Conservation (phyloP, 2,888 invertebrate genomes). For the Electrophaes corylata region DNA sequence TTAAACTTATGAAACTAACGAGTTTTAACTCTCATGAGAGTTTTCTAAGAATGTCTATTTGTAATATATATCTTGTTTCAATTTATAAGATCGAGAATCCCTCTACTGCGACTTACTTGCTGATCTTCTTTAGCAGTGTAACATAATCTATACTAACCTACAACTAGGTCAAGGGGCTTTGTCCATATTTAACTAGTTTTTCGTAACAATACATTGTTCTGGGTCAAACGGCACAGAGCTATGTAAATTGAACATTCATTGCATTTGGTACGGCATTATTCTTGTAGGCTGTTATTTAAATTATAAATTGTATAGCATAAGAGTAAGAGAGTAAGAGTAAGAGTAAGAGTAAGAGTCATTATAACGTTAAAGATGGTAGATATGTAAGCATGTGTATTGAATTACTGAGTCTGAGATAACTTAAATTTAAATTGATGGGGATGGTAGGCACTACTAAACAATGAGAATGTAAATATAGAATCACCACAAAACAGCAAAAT, state of each 20-base stretch:
- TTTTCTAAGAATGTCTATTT: neutral
- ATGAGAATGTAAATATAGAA: neutral
- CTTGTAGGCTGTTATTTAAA: slow-evolving; percentile 16
- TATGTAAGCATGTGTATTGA: too few relatives aligned
- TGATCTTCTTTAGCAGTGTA: slow-evolving; percentile 33
- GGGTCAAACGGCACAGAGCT: slow-evolving; percentile 32
- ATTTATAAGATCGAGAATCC: slow-evolving; percentile 6
- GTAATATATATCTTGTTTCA: neutral
- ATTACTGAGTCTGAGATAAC: neutral
- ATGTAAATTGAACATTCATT: slow-evolving; percentile 37
- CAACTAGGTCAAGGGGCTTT: slow-evolving; percentile 40
- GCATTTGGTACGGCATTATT: slow-evolving; percentile 29
- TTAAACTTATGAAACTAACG: slow-evolving; percentile 1
- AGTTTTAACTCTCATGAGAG: neutral
- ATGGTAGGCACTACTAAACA: neutral
- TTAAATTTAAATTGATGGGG: too few relatives aligned
- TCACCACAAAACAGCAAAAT: neutral
- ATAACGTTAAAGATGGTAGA: too few relatives aligned
- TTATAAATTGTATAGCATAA: neutral
- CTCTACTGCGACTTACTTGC: slow-evolving; percentile 26
- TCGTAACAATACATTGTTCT: slow-evolving; percentile 42
- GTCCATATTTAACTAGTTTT: slow-evolving; percentile 42
- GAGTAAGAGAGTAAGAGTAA: neutral
- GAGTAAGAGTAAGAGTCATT: neutral
- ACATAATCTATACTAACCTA: slow-evolving; percentile 37